phyloP scores from a whole-genome alignment of 2,888 invertebrate genomes.

The Mimachlamys varia region DNA sequence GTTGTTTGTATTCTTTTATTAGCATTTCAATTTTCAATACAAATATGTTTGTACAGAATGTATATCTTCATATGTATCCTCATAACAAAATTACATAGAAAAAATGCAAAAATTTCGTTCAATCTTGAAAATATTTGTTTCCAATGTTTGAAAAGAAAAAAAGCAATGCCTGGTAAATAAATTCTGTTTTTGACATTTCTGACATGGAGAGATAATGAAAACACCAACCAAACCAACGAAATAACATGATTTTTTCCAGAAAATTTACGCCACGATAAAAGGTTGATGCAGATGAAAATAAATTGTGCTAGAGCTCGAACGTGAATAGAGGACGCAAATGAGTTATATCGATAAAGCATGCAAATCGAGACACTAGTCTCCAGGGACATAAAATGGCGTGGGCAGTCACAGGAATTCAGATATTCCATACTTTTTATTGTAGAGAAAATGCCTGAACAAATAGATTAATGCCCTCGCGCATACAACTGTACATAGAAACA shows the following conservation, averaged over 20 bases:
- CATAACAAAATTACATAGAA: no score
- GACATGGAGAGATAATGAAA: neutral
- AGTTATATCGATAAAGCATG: neutral
- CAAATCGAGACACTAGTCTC: neutral
- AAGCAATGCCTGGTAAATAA: no score
- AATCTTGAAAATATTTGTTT: no score
- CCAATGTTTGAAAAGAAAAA: no score
- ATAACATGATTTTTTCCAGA: neutral
- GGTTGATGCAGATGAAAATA: neutral
- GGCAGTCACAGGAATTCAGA: neutral
- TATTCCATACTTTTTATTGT: neutral
- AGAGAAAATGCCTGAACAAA: neutral
- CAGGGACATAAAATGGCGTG: neutral
- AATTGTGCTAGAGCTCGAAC: neutral
- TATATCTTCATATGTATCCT: no score
- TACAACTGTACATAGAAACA: neutral
- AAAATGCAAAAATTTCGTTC: no score
- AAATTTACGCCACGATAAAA: neutral
- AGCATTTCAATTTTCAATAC: no score
- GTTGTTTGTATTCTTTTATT: no score
- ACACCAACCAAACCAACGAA: neutral
- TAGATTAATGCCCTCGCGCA: neutral
- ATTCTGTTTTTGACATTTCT: neutral
- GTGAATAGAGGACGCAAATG: neutral
- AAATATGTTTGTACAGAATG: no score